Conservation (phyloP, 2,888 invertebrate genomes). For the Drosophila meridiana region DNA sequence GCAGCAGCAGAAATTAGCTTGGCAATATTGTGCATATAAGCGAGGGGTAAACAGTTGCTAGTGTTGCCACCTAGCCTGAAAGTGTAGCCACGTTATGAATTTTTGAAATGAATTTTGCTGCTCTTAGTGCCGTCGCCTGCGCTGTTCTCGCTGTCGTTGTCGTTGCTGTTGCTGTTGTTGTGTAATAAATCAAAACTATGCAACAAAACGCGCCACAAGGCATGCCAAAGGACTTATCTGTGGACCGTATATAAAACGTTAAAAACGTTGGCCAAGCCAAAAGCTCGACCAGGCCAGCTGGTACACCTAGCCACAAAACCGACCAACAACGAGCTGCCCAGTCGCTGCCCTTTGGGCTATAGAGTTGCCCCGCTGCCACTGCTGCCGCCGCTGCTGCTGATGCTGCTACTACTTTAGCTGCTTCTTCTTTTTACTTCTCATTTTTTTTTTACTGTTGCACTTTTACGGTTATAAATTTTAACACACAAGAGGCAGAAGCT, state of each 20-base stretch:
- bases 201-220: conserved; percentile 77
- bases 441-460: conserved; percentile 72
- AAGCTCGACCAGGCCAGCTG: conserved; percentile 37
- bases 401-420: conserved; percentile 9
- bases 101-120: conserved; percentile 73
- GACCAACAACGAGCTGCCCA: conserved; percentile 47
- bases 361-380: conserved; percentile 13
- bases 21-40: conserved; percentile 48
- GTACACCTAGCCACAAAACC: conserved; percentile 69
- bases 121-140: conserved; percentile 18
- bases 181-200: conserved; percentile 78
- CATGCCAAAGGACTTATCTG: conserved; percentile 77
- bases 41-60: conserved; percentile 36
- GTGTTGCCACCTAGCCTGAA: conserved; percentile 28
- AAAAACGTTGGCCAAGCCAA: conserved; percentile 55
- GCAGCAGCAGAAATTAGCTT: conserved; percentile 40
- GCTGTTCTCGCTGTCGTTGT: background rate
- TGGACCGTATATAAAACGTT: conserved; percentile 63
- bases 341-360: conserved; percentile 19
- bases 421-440: conserved; percentile 19
- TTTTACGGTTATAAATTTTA: conserved; percentile 82
- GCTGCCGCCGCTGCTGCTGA: conserved; percentile 1
- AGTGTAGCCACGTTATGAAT: conserved; percentile 70
- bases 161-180: conserved; percentile 43
- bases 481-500: conserved; percentile 42